phyloP scores from a whole-genome alignment of 2,888 invertebrate genomes.

The Syrphus vitripennis region DNA sequence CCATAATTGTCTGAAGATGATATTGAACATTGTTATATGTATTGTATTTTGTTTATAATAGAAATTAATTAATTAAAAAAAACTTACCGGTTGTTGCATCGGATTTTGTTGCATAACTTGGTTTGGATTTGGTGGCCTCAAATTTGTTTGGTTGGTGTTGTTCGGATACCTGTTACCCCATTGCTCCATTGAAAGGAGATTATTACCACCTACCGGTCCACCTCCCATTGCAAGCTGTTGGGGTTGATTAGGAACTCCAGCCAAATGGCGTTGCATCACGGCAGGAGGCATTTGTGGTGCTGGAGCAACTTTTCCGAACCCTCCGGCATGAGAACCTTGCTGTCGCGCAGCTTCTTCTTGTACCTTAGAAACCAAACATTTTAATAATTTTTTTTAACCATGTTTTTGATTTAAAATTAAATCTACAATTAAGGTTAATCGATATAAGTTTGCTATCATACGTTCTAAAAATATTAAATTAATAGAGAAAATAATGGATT shows the following conservation, averaged over 20 bases:
- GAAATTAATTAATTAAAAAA: not conserved
- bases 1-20: constrained; percentile 73
- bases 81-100: constrained; percentile 77
- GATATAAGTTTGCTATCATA: no score
- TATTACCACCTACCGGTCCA: constrained; percentile 80
- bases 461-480: no score
- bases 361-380: constrained; percentile 82
- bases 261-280: constrained; percentile 82
- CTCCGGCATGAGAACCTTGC: constrained; percentile 88
- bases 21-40: not conserved
- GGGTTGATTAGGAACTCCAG: constrained; percentile 78
- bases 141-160: constrained; percentile 79
- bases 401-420: not conserved
- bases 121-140: constrained; percentile 82
- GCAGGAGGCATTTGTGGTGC: constrained; percentile 81
- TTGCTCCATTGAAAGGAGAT: constrained; percentile 83
- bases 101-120: constrained; percentile 81
- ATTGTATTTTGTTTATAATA: not conserved
- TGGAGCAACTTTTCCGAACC: constrained; percentile 89
- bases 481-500: no score
- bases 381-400: not conserved
- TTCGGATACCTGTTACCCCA: constrained; percentile 82
- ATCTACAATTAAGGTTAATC: not conserved
- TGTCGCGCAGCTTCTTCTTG: constrained; percentile 96
- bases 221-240: constrained; percentile 70